Conservation (phyloP, 1,140 invertebrate genomes). For the Mizuhopecten yessoensis region DNA sequence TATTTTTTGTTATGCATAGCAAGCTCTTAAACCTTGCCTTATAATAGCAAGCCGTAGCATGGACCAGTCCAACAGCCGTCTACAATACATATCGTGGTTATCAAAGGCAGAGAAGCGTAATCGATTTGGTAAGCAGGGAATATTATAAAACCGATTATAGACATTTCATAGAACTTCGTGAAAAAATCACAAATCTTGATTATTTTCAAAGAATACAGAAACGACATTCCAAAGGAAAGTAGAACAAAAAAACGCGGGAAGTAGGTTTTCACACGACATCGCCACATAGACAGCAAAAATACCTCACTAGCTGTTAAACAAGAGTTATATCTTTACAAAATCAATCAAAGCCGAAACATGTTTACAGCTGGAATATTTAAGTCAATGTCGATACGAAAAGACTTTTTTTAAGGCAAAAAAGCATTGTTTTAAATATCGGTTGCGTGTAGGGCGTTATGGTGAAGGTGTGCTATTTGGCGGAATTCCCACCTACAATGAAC, state of each 20-base stretch:
- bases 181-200: background rate
- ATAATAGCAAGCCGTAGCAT: too few species aligned
- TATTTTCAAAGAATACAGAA: conserved; percentile 29
- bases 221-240: background rate
- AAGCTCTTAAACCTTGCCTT: too few species aligned
- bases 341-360: too few species aligned
- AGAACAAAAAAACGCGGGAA: background rate
- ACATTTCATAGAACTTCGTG: background rate
- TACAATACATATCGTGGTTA: background rate
- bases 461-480: too few species aligned
- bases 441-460: too few species aligned
- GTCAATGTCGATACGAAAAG: too few species aligned
- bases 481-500: too few species aligned
- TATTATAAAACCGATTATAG: background rate
- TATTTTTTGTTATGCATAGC: too few species aligned
- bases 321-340: background rate
- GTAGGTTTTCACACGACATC: background rate
- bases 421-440: too few species aligned
- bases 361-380: too few species aligned
- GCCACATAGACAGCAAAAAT: background rate
- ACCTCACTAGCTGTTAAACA: background rate
- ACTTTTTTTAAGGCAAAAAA: too few species aligned
- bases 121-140: background rate
- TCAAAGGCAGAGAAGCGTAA: background rate
- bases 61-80: too few species aligned